Base-by-base conservation (phyloP, 1,140 invertebrate species). In the Leptopilina clavipes region DNA sequence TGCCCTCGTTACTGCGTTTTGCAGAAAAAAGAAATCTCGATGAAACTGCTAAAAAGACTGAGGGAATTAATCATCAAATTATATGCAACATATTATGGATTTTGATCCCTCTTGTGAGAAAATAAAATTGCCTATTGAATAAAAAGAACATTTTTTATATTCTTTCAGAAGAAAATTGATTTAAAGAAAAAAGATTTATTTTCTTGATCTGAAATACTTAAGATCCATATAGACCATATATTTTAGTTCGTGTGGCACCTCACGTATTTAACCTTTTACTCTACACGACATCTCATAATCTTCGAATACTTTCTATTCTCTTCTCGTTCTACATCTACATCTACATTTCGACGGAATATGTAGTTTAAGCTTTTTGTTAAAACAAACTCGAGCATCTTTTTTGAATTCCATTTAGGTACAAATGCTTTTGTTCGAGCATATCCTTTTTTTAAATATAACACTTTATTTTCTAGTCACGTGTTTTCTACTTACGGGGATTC, bases 261-360 rank as follows among this genome's bases (percentile, higher is more conserved):
- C 48, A 52, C 48, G 48, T 52, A 52, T 52, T 52, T n/a, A 52
- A 52, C 48, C 48, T 52, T 52, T 52, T 17, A 52, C 48, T 52
- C 6, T 45, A 45, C 12, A 45, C 14, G 44, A 40, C 44, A 45
- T 45, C 44, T 52, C 48, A 52, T 52, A 52, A 52, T 52, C n/a
- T 52, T 52, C 48, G n/a, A 17, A 17, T 52, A 52, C 48, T 52
- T 52, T 52, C 48, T 52, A 52, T 52, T 52, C 48, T 52, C 48
- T n/a, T 52, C 48, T 52, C 48, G 48, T 52, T 52, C 48, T 52
- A 52, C 48, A 52, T 52, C 48, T 52, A 52, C 48, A 52, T 52
- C 48, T 52, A 52, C 48, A 52, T 52, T 52, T 52, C 48, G 48
- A 48, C 12, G n/a, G 44, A 52, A 52, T 52, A 40, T 40, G 5